Percentiles rank a stretch among this genome's conserved stretches.
Conservation (phyloP, 1,140 invertebrate genomes). For the Hyles vespertilio region DNA sequence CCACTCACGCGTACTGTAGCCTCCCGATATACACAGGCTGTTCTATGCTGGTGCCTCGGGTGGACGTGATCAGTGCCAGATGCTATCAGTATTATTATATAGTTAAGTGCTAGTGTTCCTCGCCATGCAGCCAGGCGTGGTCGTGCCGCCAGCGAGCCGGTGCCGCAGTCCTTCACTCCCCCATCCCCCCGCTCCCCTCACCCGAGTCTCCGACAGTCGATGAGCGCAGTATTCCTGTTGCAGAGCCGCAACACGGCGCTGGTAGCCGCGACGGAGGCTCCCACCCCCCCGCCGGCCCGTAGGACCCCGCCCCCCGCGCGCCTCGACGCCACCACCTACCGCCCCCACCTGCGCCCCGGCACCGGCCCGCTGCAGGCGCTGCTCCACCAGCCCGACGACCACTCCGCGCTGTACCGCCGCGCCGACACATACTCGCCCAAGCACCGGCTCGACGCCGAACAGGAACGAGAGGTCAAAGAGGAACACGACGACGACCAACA, state of each 20-base stretch:
- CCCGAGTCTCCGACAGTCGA: constrained; percentile 18
- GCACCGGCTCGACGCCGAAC: constrained; percentile 31
- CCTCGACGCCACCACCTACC: constrained; percentile 67
- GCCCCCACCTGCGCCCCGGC: constrained; percentile 46
- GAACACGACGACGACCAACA: neutral
- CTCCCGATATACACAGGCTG: too few relatives aligned
- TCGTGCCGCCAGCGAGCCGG: too few relatives aligned
- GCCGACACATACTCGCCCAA: constrained; percentile 48
- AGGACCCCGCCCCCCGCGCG: constrained; percentile 41
- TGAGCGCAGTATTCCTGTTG: constrained; percentile 70
- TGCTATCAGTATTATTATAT: too few relatives aligned
- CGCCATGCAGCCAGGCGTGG: too few relatives aligned
- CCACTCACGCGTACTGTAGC: too few relatives aligned
- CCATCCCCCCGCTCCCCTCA: constrained; percentile 18
- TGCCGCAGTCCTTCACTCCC: neutral
- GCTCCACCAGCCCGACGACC: constrained; percentile 37
- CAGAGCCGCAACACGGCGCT: constrained; percentile 74
- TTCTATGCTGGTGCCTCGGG: too few relatives aligned
- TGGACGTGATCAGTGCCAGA: too few relatives aligned
- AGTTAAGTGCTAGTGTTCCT: too few relatives aligned
- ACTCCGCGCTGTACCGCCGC: constrained; percentile 48
- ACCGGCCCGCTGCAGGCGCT: constrained; percentile 42
- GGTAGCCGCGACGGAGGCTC: constrained; percentile 28
- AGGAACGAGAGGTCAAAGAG: neutral
- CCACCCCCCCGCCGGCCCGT: constrained; percentile 30